These are phyloP conservation scores for Tanaodytes sp. DNA, from an alignment of 2,888 invertebrate species.

Conservation along the genomic window DNA sequence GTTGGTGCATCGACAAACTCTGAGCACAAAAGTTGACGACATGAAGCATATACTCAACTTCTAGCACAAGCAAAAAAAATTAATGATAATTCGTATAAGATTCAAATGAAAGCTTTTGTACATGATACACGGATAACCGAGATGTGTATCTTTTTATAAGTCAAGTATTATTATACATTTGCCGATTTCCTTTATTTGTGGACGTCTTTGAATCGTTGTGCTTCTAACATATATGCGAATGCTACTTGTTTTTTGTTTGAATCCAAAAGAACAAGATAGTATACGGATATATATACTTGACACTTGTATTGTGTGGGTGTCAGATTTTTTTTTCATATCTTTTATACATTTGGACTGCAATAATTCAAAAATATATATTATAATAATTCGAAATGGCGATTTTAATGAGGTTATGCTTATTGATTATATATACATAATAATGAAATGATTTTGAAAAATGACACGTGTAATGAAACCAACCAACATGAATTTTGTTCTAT, in stretches of 20 bases:
- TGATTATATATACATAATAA: neutral
- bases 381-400: constrained; percentile 25
- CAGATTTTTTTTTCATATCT: neutral
- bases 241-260: constrained; percentile 22
- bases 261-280: constrained; percentile 21
- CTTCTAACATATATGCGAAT: constrained; percentile 32
- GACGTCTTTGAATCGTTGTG: constrained; percentile 33
- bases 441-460: constrained; percentile 11
- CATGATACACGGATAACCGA: too few relatives aligned
- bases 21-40: constrained; percentile 47
- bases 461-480: constrained; percentile 5
- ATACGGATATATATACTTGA: constrained; percentile 24
- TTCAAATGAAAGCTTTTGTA: too few relatives aligned
- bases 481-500: too few relatives aligned
- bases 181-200: constrained; percentile 13
- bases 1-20: constrained; percentile 16
- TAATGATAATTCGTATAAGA: too few relatives aligned
- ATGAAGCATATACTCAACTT: too few relatives aligned
- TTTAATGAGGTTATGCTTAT: constrained; percentile 37
- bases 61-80: too few relatives aligned
- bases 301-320: constrained; percentile 22
- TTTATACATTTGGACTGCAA: constrained; percentile 22
- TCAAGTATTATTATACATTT: constrained; percentile 22
- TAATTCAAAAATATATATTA: constrained; percentile 22
- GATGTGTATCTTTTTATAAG: constrained; percentile 34